These are phyloP conservation scores for Zenarchopterus dispar DNA, from an alignment of 2,797 vertebrate species.

Conservation along the genomic window DNA sequence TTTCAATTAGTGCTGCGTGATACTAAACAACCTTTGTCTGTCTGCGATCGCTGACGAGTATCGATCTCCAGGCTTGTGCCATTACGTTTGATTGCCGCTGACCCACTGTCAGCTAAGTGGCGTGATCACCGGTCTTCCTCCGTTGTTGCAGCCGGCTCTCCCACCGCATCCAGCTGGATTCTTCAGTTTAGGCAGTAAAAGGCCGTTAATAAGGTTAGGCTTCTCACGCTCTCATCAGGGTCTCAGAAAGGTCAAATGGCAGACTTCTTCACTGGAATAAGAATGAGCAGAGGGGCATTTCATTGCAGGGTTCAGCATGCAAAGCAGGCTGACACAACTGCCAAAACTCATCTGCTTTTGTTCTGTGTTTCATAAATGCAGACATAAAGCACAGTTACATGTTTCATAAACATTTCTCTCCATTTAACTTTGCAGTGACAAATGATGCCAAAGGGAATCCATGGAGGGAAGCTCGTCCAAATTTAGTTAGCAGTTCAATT, in stretches of 20 bases:
- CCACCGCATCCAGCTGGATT: constrained; percentile 18
- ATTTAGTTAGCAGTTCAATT: too few relatives aligned
- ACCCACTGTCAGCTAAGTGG: constrained; percentile 65
- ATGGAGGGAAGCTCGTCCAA: too few relatives aligned
- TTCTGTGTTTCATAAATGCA: too few relatives aligned
- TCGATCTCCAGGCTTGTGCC: constrained; percentile 80
- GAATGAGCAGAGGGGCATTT: background rate
- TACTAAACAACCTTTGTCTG: constrained; percentile 85
- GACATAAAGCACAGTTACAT: too few relatives aligned
- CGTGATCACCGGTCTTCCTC: constrained; percentile 65
- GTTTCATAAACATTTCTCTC: too few relatives aligned
- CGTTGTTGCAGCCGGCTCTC: constrained; percentile 24
- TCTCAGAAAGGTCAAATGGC: constrained; percentile 61
- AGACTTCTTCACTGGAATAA: constrained; percentile 20
- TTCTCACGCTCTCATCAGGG: constrained; percentile 25
- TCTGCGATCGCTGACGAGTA: constrained; percentile 79
- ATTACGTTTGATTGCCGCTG: constrained; percentile 79
- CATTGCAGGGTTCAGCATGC: background rate
- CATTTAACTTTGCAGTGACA: too few relatives aligned
- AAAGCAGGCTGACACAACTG: too few relatives aligned
- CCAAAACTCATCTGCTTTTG: too few relatives aligned
- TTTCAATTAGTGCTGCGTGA: constrained; percentile 83
- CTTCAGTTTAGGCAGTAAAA: constrained; percentile 42
- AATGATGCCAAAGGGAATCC: too few relatives aligned
- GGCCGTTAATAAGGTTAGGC: constrained; percentile 65